These are phyloP conservation scores for Percina caprodes DNA, from an alignment of 2,113 vertebrate species.

Conservation along the genomic window DNA sequence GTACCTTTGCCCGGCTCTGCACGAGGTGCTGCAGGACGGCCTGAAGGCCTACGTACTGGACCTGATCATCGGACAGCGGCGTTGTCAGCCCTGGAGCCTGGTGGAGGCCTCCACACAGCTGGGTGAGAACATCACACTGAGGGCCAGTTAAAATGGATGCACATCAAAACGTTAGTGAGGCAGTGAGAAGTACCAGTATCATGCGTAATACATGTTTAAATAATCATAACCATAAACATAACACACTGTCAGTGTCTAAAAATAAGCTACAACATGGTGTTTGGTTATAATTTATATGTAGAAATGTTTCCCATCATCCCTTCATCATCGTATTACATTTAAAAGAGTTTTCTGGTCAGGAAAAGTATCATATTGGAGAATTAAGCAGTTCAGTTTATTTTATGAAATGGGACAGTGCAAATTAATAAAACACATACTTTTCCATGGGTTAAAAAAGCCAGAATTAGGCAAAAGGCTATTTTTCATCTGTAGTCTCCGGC, in stretches of 20 bases:
- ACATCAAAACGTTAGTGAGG: neutral
- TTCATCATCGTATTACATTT: neutral
- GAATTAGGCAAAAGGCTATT: neutral
- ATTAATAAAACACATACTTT: too few relatives aligned
- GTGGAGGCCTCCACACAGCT: constrained; percentile 95
- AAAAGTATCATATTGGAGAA: neutral
- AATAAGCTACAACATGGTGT: neutral
- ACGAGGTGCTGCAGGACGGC: constrained; percentile 91
- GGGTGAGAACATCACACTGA: constrained; percentile 40
- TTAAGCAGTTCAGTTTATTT: too few relatives aligned
- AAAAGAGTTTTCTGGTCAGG: neutral
- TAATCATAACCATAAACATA: neutral
- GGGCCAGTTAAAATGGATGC: neutral
- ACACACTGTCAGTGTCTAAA: neutral
- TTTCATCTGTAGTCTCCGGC: too few relatives aligned
- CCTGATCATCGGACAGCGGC: constrained; percentile 94
- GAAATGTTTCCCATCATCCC: neutral
- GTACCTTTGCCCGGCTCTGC: constrained; percentile 96
- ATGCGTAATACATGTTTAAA: neutral
- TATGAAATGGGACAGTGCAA: too few relatives aligned
- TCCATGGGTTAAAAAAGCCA: too few relatives aligned
- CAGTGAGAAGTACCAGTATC: too few relatives aligned
- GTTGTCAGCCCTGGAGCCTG: constrained; percentile 94
- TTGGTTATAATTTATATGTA: neutral
- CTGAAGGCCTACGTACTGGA: constrained; percentile 93